Evolutionary conservation across 2,888 invertebrate genomes (phyloP).

Genomic region (Elmis aenea): DNA sequence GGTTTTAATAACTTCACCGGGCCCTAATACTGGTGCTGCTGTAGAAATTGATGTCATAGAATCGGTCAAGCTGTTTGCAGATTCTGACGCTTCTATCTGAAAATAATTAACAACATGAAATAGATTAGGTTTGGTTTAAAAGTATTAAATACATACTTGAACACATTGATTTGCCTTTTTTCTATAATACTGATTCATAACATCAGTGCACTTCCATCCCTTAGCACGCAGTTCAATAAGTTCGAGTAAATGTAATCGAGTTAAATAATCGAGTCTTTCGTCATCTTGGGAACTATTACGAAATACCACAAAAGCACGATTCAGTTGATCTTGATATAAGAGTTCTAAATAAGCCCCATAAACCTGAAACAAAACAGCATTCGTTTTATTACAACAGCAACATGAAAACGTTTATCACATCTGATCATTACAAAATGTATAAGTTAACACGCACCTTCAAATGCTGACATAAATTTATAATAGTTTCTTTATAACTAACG

Average conservation of each 20-base stretch:
- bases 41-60: conserved; percentile 49
- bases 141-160: conserved; percentile 28
- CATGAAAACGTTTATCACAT: neutral
- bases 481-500: conserved; percentile 60
- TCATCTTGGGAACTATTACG: conserved; percentile 87
- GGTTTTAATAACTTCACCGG: conserved; percentile 81
- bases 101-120: too few species aligned
- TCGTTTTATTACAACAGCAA: neutral
- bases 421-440: neutral
- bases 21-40: conserved; percentile 61
- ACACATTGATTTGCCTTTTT: conserved; percentile 47
- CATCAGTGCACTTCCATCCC: conserved; percentile 82
- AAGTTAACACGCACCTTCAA: conserved; percentile 55
- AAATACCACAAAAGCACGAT: conserved; percentile 79
- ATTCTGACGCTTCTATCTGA: conserved; percentile 40
- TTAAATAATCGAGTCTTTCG: conserved; percentile 78
- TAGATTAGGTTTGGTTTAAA: conserved; percentile 2
- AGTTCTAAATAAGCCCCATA: conserved; percentile 77
- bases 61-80: conserved; percentile 46
- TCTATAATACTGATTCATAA: conserved; percentile 79
- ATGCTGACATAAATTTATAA: conserved; percentile 73
- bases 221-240: conserved; percentile 89
- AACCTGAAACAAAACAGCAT: conserved; percentile 34
- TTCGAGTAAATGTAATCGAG: conserved; percentile 83
- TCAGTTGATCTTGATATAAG: conserved; percentile 78